Evolutionary conservation across 2,797 vertebrate genomes (phyloP).

Genomic region (Chloroceryle amazona): DNA sequence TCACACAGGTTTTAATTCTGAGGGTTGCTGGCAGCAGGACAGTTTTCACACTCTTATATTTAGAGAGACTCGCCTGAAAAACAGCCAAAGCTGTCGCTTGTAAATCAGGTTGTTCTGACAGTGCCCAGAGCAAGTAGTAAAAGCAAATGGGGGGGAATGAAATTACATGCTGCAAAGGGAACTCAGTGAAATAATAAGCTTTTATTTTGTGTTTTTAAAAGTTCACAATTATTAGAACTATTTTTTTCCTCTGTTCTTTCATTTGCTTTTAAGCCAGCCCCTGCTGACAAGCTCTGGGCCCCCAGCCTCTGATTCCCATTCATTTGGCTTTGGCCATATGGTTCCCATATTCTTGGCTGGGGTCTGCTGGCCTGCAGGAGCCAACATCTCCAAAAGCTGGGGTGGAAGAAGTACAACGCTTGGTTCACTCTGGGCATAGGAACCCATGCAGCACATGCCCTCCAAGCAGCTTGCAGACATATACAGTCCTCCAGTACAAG

Average conservation of each 20-base stretch:
- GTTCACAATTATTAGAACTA: neutral
- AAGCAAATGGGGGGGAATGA: slow-evolving; percentile 46
- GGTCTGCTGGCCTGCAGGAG: neutral
- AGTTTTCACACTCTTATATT: slow-evolving; percentile 69
- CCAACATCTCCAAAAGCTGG: neutral
- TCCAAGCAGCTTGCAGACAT: neutral
- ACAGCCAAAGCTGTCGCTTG: slow-evolving; percentile 27
- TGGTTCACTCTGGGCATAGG: neutral
- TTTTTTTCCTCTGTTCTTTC: neutral
- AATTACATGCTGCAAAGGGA: slow-evolving; percentile 26
- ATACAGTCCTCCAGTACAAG: fast-evolving
- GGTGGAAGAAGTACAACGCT: neutral
- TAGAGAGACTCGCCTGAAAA: slow-evolving; percentile 23
- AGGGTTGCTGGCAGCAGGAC: neutral
- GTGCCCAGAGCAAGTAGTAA: slow-evolving; percentile 5
- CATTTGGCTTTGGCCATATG: neutral
- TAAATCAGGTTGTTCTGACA: slow-evolving; percentile 62
- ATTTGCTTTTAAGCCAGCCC: neutral
- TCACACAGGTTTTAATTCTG: neutral
- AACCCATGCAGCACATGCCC: neutral
- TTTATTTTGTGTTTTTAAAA: slow-evolving; percentile 3
- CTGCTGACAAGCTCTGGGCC: neutral
- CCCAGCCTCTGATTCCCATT: neutral
- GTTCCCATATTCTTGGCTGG: neutral
- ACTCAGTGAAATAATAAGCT: neutral